Evolutionary conservation across 2,113 vertebrate species (phyloP), one percentile per base, ranked within the genome.

Genomic region (Scopus umbretta): DNA sequence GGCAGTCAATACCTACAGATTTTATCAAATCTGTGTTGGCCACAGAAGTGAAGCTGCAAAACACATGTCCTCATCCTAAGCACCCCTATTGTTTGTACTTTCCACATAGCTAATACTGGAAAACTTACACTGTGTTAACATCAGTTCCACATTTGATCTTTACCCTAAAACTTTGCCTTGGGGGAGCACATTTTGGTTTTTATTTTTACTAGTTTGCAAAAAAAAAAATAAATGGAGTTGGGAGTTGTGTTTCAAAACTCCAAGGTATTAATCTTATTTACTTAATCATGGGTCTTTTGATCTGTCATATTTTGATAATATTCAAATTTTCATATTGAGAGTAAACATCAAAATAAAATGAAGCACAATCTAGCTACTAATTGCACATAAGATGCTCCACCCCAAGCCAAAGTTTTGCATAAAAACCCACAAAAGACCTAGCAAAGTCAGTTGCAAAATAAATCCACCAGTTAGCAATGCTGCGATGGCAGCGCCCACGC

Each of bases 21-120:
- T 92, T 75, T 80, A 82, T 9, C 1, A 1, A 38, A 59, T 19
- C n/a, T 40, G 6, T 49, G 21, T 1, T 29, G 58, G n/a, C 10
- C 67, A 72, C 32, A 52, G 32, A 91, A 32, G 4, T 18, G 4
- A 81, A 71, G 42, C 17, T 67, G 12, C 9, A 93, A 75, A 94
- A 62, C 7, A 55, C 0, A 0, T 4, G 10, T 42, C 10, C 17
- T 76, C 32, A n/a, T 83, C 15, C 20, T 47, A 47, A 61, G 29
- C 7, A 72, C 20, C 17, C 14, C 20, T 47, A n/a, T 14, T 25
- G 9, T 50, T 71, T 52, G 7, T 34, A 40, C 16, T 80, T 86
- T 73, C 16, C 59, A 65, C 4, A 12, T 16, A 59, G 7, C 4
- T 74, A 81, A 58, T 27, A 52, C 6, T 38, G 27, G 19, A 34